Conservation (phyloP, 1,140 invertebrate genomes). For the Chrysomallon squamiferum region DNA sequence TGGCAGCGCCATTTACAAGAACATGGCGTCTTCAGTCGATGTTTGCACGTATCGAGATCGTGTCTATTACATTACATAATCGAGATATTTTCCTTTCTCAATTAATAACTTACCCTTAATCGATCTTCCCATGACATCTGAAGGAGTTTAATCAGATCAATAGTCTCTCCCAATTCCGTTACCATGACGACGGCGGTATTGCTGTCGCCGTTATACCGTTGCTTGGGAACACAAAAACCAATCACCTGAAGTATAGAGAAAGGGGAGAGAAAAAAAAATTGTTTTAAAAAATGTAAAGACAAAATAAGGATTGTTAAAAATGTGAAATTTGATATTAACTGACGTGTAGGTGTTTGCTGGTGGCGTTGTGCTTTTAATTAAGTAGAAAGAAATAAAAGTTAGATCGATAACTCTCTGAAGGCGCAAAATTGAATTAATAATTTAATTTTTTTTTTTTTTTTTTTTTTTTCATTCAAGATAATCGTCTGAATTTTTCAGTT, state of each 20-base stretch:
- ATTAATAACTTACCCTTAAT: constrained; percentile 54
- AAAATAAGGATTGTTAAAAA: neutral
- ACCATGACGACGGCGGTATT: constrained; percentile 57
- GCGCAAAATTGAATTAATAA: too few relatives aligned
- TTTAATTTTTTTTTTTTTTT: too few relatives aligned
- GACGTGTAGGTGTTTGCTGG: too few relatives aligned
- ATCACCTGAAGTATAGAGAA: constrained; percentile 57
- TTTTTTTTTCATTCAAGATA: too few relatives aligned
- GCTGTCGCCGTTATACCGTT: constrained; percentile 28
- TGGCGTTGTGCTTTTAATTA: too few relatives aligned
- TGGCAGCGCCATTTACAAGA: neutral
- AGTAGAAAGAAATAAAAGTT: too few relatives aligned
- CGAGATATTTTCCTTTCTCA: too few relatives aligned
- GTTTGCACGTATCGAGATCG: neutral
- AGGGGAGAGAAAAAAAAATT: constrained; percentile 9
- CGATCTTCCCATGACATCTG: constrained; percentile 66
- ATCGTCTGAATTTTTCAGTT: too few relatives aligned
- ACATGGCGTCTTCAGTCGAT: neutral
- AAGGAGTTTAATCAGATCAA: constrained; percentile 64
- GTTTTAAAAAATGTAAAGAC: neutral
- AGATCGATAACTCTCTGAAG: too few relatives aligned
- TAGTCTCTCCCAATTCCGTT: constrained; percentile 66
- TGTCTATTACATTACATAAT: constrained; percentile 1
- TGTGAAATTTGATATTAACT: neutral
- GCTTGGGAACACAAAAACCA: constrained; percentile 54